Base-by-base conservation (phyloP, 2,113 vertebrate genomes). In the Pipra filicauda region DNA sequence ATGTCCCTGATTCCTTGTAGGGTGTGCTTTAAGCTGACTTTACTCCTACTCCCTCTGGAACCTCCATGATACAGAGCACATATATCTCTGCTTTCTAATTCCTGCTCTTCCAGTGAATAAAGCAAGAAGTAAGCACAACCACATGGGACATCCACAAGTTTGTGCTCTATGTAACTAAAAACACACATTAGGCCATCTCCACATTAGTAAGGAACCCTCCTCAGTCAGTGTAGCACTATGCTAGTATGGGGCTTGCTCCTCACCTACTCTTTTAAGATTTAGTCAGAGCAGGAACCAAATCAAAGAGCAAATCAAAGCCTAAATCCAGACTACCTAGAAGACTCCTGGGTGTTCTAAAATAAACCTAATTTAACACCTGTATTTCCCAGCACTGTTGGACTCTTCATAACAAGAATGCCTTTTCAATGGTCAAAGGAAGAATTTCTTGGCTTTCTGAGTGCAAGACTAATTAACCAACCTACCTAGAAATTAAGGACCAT, bases 61-160 rank as follows among this genome's bases (percentile, higher is more conserved):
- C 11, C 15, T 67, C n/a, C 20, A 15, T 5, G 19, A 70, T 22
- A 17, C 28, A 62, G 28, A 78, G 15, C 0, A 0, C 13, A 26
- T 5, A 14, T 7, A 8, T 20, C 37, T 71, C 31, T 87, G 41
- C 15, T 83, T 30, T 67, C 28, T 49, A 33, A 35, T 17, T 87
- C 31, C 27, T 54, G 19, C n/a, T 66, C 8, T 74, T 65, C 37
- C 65, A 9, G 19, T 24, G 30, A 24, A 57, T 54, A 41, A 6
- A 70, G 30, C 10, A 70, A 41, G 28, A 71, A 73, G 18, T 27
- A 43, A 11, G 5, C 23, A 51, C 12, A 33, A 31, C 5, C 22
- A 48, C 30, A 54, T 5, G 55, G 37, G 8, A 22, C 15, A 41
- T 4, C 2, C 37, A 52, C 15, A 33, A 43, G 3, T 44, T 74